Conservation (phyloP, 2,797 vertebrate species). For the Gambusia yucatana region DNA sequence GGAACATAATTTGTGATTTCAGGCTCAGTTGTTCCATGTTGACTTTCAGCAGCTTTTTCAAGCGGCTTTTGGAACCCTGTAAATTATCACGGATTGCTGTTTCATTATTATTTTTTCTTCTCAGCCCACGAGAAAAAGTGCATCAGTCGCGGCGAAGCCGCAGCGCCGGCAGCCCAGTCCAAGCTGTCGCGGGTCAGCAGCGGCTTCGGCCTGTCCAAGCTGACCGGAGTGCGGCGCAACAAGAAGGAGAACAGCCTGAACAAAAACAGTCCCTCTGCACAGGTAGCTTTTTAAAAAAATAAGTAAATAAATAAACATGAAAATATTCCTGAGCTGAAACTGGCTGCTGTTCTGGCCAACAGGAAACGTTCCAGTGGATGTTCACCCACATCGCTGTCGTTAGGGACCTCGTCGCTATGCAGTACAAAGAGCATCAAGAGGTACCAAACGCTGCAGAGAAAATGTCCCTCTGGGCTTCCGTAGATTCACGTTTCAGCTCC, state of each 20-base stretch:
- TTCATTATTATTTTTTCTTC: background rate
- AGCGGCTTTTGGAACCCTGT: background rate
- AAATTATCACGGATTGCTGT: background rate
- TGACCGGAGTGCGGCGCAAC: conserved; percentile 93
- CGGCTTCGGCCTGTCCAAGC: conserved; percentile 95
- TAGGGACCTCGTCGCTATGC: conserved; percentile 94
- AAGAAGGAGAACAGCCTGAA: conserved; percentile 94
- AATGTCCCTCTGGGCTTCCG: background rate
- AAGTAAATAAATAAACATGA: background rate
- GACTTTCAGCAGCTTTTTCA: no score
- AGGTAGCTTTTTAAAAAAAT: conserved; percentile 78
- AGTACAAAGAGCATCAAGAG: conserved; percentile 98
- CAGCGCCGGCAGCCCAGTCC: conserved; percentile 89
- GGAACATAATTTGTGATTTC: no score
- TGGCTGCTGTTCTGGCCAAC: conserved; percentile 26
- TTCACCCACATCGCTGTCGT: conserved; percentile 98
- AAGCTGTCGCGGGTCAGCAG: conserved; percentile 97
- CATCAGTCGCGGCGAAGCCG: conserved; percentile 92
- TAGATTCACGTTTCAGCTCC: background rate
- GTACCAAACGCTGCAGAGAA: conserved; percentile 68
- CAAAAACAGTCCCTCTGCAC: conserved; percentile 93
- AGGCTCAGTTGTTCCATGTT: no score
- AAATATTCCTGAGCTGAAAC: background rate
- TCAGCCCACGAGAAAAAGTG: conserved; percentile 96
- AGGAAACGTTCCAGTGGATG: conserved; percentile 99